Percentiles rank a stretch among this genome's conserved stretches.
Conservation (phyloP, 2,888 invertebrate genomes). For the Ichneumoninae sp. region DNA sequence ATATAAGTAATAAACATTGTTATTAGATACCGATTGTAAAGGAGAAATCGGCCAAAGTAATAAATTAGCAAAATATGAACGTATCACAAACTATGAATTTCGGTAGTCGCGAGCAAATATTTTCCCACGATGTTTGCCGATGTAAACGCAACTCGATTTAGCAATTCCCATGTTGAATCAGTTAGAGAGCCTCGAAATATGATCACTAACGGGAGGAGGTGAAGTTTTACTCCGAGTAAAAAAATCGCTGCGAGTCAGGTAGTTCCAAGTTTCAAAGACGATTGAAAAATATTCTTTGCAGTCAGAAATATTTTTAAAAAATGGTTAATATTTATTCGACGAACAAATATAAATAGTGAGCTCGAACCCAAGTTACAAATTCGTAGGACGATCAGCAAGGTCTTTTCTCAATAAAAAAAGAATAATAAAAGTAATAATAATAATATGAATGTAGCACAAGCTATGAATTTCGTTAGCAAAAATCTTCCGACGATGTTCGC, state of each 20-base stretch:
- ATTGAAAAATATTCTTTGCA: background rate
- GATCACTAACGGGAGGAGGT: background rate
- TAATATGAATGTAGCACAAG: background rate
- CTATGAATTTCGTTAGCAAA: conserved; percentile 7
- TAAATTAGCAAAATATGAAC: background rate
- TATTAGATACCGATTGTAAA: background rate
- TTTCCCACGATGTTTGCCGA: background rate
- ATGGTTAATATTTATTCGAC: background rate
- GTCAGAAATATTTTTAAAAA: too few species aligned
- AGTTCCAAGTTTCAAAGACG: background rate
- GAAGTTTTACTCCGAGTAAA: too few species aligned
- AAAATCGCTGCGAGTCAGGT: too few species aligned
- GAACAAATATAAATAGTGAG: background rate
- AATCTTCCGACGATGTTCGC: background rate
- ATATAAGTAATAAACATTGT: background rate
- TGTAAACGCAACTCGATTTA: background rate
- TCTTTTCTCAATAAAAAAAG: too few species aligned
- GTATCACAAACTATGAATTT: conserved; percentile 10
- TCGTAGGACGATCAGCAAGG: too few species aligned
- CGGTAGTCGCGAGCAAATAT: background rate
- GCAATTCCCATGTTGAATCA: background rate
- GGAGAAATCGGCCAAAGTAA: too few species aligned
- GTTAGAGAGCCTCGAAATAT: background rate
- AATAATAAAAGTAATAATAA: background rate
- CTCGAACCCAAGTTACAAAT: too few species aligned